A percentile compares a stretch with the other conserved stretches of the same genome.
phyloP scores from a whole-genome alignment of 2,113 vertebrate genomes.

The Girardinichthys multiradiatus region DNA sequence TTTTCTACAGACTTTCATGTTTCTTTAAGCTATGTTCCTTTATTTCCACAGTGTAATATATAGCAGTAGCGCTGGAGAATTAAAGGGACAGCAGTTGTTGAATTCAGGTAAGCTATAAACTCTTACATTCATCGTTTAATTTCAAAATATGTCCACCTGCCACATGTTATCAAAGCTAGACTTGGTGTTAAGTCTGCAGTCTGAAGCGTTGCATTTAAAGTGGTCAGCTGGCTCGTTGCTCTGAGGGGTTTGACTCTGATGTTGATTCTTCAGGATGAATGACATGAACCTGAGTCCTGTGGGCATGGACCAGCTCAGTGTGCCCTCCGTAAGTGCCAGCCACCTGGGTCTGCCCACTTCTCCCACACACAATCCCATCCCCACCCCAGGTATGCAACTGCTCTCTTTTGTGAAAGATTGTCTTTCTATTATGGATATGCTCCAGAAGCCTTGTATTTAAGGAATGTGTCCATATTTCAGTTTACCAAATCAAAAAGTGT shows the following conservation, averaged over 20 bases:
- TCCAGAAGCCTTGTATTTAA: no score
- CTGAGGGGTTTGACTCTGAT: not conserved
- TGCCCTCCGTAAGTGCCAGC: conserved; percentile 90
- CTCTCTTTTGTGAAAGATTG: not conserved
- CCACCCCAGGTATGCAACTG: conserved; percentile 85
- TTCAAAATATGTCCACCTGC: no score
- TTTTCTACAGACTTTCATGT: not conserved
- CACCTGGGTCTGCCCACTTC: conserved; percentile 92
- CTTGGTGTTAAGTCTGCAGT: no score
- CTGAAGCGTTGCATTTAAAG: not conserved
- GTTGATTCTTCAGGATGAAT: conserved; percentile 87
- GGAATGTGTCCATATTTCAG: no score
- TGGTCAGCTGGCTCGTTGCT: not conserved
- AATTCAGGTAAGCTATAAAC: conserved; percentile 52
- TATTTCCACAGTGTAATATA: conserved; percentile 18
- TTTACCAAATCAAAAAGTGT: no score
- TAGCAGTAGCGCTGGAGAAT: conserved; percentile 4
- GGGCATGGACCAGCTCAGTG: conserved; percentile 97
- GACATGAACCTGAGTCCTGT: conserved; percentile 96
- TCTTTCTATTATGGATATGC: no score
- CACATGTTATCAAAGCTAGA: no score
- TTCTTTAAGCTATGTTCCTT: not conserved
- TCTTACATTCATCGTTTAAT: not conserved
- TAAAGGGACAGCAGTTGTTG: conserved; percentile 35
- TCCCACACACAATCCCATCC: conserved; percentile 91